A percentile compares a stretch with the other conserved stretches of the same genome.
These are phyloP conservation scores for Oryzias celebensis DNA, from an alignment of 2,113 vertebrate genomes.

Conservation along the genomic window DNA sequence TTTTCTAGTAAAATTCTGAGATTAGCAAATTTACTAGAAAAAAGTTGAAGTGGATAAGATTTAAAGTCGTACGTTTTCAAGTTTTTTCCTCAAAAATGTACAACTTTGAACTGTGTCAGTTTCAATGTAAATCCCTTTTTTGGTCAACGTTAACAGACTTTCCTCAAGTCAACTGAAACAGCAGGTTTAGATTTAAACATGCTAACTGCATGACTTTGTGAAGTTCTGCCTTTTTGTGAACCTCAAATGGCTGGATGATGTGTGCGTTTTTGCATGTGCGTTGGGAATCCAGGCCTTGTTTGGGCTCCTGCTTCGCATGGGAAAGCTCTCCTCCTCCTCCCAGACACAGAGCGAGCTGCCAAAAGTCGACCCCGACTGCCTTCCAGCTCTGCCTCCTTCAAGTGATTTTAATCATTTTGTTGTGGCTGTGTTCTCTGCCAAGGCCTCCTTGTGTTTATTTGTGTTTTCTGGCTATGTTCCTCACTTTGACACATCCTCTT, in stretches of 20 bases:
- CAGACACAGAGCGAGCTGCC: constrained; percentile 49
- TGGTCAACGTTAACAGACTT: constrained; percentile 32
- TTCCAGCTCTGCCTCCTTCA: constrained; percentile 52
- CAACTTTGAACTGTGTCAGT: no score
- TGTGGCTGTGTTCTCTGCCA: constrained; percentile 41
- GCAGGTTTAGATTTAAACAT: constrained; percentile 39
- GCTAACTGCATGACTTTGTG: constrained; percentile 73
- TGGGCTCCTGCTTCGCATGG: constrained; percentile 34
- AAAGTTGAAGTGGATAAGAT: no score
- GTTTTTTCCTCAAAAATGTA: no score
- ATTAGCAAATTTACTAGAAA: no score
- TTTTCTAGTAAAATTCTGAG: no score
- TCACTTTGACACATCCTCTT: constrained; percentile 23
- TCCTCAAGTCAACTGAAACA: constrained; percentile 11
- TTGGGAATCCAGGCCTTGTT: constrained; percentile 41
- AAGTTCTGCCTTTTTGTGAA: constrained; percentile 61
- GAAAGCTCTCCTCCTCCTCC: constrained; percentile 18
- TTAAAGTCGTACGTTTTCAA: no score
- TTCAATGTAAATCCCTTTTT: no score
- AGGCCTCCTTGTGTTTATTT: constrained; percentile 17
- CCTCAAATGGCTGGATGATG: constrained; percentile 39
- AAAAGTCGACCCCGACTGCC: constrained; percentile 59
- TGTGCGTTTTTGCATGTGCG: constrained; percentile 5
- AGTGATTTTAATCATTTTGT: constrained; percentile 36
- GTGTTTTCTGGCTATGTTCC: constrained; percentile 12